Base-by-base conservation (phyloP, 2,113 vertebrate genomes). In the Alouatta palliata region DNA sequence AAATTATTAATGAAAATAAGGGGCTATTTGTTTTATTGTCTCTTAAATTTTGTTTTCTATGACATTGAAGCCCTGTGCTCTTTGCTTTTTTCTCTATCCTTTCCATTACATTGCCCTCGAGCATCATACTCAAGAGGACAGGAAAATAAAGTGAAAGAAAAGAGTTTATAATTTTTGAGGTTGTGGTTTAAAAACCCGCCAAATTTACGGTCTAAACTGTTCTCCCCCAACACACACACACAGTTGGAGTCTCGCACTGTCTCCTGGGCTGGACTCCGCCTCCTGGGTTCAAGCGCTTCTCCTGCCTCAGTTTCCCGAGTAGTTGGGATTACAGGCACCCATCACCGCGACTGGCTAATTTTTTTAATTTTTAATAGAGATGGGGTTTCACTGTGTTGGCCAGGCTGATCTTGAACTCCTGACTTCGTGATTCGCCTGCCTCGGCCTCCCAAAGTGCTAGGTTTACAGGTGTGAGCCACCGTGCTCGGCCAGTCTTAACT, bases 131-230 rank as follows among this genome's bases (percentile, higher is more conserved):
- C 75, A 27, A 43, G 23, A 81, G 27, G 13, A 86, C 49, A 92
- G 87, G 76, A 91, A 75, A 94, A 52, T 21, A 19, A 81, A 97
- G 43, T 90, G 43, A 87, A 95, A 84, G 66, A 66, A 80, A 93
- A 75, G 52, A 61, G 40, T 61, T 91, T n/a, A 84, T 82, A 32
- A 20, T 87, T 96, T 73, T n/a, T 40, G 4, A 23, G 25, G 80
- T 61, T 91, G 47, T 84, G 68, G 27, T 16, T 64, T 64, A 64
- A 77, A 77, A 95, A 68, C 90, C 81, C 9, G 37, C 27, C 56
- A 90, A 43, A 66, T 86, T 45, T 68, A 68, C 10, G 2, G 14
- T 40, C 49, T 70, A 19, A 77, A 77, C 43, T 20, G 14, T 84
- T 83, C 68, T 75, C 49, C 4, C 49, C 49, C n/a, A n/a, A n/a